phyloP scores from a whole-genome alignment of 2,888 invertebrate genomes.

The Dermolepida albohirtum region DNA sequence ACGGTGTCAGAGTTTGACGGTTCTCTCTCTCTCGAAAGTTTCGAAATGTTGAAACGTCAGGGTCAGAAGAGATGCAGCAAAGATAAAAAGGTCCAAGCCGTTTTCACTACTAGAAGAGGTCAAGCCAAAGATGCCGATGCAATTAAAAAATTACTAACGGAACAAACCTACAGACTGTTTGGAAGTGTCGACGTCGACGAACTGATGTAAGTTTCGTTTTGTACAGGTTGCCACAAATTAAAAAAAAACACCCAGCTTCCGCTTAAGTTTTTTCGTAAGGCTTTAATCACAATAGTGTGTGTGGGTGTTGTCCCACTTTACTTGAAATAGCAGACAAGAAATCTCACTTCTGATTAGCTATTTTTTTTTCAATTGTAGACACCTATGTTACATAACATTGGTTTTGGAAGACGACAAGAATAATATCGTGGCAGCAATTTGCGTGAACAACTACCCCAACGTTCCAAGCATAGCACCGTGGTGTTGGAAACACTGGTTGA shows the following conservation, averaged over 20 bases:
- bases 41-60: neutral
- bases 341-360: too few species aligned
- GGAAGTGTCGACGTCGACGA: slow-evolving; percentile 56
- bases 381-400: slow-evolving; percentile 64
- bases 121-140: slow-evolving; percentile 54
- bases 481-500: slow-evolving; percentile 73
- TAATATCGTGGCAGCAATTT: slow-evolving; percentile 59
- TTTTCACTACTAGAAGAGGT: slow-evolving; percentile 44
- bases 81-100: neutral
- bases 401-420: slow-evolving; percentile 58
- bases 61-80: neutral
- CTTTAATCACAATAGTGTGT: too few species aligned
- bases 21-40: too few species aligned
- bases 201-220: slow-evolving; percentile 54
- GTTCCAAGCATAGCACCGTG: slow-evolving; percentile 68
- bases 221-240: too few species aligned
- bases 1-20: too few species aligned
- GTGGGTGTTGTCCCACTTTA: too few species aligned
- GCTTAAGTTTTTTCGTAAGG: too few species aligned
- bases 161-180: slow-evolving; percentile 56
- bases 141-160: slow-evolving; percentile 52
- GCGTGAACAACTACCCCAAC: slow-evolving; percentile 67
- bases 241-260: too few species aligned
- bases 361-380: slow-evolving; percentile 12
- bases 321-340: too few species aligned